Evolutionary conservation across 2,113 vertebrate genomes (phyloP).

Genomic region (Heterotis niloticus): DNA sequence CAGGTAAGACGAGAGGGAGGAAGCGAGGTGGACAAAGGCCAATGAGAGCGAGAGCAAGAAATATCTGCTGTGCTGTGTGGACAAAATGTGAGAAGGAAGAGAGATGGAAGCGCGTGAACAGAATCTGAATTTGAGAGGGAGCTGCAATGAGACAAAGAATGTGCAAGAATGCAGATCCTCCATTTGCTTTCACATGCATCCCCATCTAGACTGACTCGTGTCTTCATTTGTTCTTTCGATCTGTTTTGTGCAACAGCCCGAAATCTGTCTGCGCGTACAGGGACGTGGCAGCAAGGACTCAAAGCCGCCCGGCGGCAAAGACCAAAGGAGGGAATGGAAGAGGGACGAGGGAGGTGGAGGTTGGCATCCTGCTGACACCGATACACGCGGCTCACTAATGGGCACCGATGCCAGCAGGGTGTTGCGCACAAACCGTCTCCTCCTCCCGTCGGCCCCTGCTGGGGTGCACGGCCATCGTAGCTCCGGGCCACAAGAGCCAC

Average conservation of each 20-base stretch:
- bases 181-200: not conserved
- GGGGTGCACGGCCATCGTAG: not conserved
- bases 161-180: no score
- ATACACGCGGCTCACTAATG: not conserved
- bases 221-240: not conserved
- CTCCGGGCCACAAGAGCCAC: not conserved
- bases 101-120: not conserved
- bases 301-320: not conserved
- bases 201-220: not conserved
- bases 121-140: no score
- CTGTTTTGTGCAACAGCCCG: not conserved
- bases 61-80: no score
- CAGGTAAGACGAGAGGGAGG: no score
- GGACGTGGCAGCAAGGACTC: not conserved
- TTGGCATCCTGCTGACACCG: no score
- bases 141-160: no score
- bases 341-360: not conserved
- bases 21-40: no score
- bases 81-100: no score
- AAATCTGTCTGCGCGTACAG: not conserved
- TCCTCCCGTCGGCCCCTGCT: not conserved
- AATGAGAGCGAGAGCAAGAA: no score
- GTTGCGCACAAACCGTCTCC: not conserved
- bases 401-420: not conserved
- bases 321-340: not conserved